A percentile compares a stretch with the other conserved stretches of the same genome.
These are phyloP conservation scores for Acrocephalus scirpaceus DNA, from an alignment of 2,797 vertebrate species.

Conservation along the genomic window DNA sequence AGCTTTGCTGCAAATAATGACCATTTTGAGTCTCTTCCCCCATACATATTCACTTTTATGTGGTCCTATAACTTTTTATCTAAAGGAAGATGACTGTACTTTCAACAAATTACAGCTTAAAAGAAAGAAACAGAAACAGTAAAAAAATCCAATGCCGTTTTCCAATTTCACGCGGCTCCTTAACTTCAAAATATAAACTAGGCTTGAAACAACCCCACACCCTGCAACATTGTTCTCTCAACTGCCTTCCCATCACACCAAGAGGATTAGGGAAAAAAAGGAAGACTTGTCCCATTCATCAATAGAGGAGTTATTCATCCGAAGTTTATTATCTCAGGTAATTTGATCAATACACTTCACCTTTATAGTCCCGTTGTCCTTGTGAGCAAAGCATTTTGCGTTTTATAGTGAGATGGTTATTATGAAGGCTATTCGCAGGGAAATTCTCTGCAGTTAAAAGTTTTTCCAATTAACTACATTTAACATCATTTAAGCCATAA, in stretches of 20 bases:
- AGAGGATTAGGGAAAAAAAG: background rate
- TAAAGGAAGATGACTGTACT: slow-evolving; percentile 1
- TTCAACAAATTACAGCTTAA: background rate
- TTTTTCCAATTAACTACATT: slow-evolving; percentile 73
- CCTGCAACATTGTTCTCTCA: background rate
- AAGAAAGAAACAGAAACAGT: background rate
- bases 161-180: background rate
- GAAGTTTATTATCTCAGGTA: slow-evolving; percentile 72
- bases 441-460: slow-evolving; percentile 71
- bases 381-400: slow-evolving; percentile 68
- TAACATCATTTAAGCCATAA: slow-evolving; percentile 59
- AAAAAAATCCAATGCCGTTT: background rate
- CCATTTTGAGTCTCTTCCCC: background rate
- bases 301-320: slow-evolving; percentile 66
- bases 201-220: background rate
- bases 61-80: slow-evolving; percentile 39
- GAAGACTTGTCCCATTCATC: slow-evolving; percentile 66
- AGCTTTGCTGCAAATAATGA: background rate
- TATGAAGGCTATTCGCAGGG: slow-evolving; percentile 67
- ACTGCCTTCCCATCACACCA: background rate
- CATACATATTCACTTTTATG: background rate
- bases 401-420: slow-evolving; percentile 68
- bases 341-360: slow-evolving; percentile 73
- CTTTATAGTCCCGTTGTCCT: slow-evolving; percentile 71
- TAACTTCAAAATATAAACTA: slow-evolving; percentile 41